Conservation (phyloP, 2,113 vertebrate genomes). For the Smithornis capensis region DNA sequence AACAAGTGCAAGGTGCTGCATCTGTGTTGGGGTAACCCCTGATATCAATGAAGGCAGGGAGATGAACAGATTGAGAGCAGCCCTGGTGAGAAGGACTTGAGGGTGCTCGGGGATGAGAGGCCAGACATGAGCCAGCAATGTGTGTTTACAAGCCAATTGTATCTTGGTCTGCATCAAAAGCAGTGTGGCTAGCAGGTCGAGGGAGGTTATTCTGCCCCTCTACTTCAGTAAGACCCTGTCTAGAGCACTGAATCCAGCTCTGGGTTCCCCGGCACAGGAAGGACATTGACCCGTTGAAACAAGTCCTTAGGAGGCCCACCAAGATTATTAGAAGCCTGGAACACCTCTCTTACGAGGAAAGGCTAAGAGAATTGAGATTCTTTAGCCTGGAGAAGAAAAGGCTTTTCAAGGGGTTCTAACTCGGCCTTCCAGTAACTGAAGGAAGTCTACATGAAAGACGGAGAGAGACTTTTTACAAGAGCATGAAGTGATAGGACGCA, state of each 20-base stretch:
- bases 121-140: no score
- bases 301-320: not conserved
- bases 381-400: not conserved
- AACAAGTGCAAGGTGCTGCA: not conserved
- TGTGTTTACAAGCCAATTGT: rapidly evolving
- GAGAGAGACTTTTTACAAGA: not conserved
- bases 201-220: not conserved
- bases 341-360: not conserved
- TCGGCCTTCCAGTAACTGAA: not conserved
- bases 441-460: not conserved
- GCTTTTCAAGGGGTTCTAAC: not conserved
- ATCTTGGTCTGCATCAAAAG: not conserved
- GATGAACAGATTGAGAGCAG: not conserved
- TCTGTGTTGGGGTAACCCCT: not conserved
- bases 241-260: not conserved
- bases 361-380: not conserved
- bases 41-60: not conserved
- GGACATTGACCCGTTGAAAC: not conserved
- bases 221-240: not conserved
- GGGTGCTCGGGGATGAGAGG: not conserved
- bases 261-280: no score
- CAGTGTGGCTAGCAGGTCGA: rapidly evolving
- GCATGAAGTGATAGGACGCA: not conserved
- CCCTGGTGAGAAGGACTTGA: not conserved
- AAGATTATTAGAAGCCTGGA: not conserved